phyloP scores from a whole-genome alignment of 2,113 vertebrate species.

The Cygnus atratus region DNA sequence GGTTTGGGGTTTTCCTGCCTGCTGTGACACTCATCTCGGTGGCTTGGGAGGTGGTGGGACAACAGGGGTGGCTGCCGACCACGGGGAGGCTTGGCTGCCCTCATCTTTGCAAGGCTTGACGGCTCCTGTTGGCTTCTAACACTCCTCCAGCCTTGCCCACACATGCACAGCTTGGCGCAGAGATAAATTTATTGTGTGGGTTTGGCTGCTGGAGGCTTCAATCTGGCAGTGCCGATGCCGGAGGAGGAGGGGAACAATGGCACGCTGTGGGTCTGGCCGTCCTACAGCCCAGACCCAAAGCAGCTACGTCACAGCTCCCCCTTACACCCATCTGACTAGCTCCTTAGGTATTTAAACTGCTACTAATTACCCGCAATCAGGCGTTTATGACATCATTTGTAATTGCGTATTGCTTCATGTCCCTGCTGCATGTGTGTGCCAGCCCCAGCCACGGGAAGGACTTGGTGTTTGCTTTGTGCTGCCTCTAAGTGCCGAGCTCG shows the following conservation, averaged over 20 bases:
- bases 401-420: not conserved
- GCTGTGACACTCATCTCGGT: not conserved
- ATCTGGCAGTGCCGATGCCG: not conserved
- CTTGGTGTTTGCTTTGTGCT: not conserved
- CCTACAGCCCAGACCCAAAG: not conserved
- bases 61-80: not conserved
- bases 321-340: fast-evolving
- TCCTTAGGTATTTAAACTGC: not conserved
- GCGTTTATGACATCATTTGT: not conserved
- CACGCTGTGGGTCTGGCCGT: not conserved
- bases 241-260: not conserved
- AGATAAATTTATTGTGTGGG: fast-evolving
- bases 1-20: conserved; percentile 46
- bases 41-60: not conserved
- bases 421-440: not conserved
- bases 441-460: not conserved
- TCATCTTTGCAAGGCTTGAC: not conserved
- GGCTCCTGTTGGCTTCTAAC: not conserved
- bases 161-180: not conserved
- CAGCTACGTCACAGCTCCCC: not conserved
- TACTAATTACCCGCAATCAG: not conserved
- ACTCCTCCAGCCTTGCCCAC: not conserved
- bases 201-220: not conserved
- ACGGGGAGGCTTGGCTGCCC: not conserved
- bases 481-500: not conserved